A percentile compares a stretch with the other conserved stretches of the same genome.
These are phyloP conservation scores for Liposcelis brunnea DNA, from an alignment of 2,888 invertebrate genomes.

Conservation along the genomic window DNA sequence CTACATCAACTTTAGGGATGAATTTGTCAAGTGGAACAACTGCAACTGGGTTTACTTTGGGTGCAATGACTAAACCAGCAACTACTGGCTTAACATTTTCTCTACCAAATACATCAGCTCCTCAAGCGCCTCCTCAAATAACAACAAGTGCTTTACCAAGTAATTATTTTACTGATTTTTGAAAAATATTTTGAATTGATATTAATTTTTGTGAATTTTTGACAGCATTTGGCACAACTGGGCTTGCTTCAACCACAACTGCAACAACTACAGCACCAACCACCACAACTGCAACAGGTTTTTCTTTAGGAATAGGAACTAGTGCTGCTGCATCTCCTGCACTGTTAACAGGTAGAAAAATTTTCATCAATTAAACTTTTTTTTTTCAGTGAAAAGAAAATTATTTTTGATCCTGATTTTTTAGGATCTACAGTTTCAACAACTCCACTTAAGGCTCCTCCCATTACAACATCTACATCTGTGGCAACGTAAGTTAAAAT, in stretches of 20 bases:
- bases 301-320: constrained; percentile 16
- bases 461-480: background rate
- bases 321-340: constrained; percentile 10
- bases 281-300: constrained; percentile 15
- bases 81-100: background rate
- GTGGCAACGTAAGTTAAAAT: background rate
- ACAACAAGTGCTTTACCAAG: too few relatives aligned
- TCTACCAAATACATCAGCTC: background rate
- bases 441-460: constrained; percentile 14
- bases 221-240: background rate
- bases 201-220: background rate
- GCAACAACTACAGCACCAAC: constrained; percentile 11
- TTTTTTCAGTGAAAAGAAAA: background rate
- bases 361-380: background rate
- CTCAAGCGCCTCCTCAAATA: constrained; percentile 11
- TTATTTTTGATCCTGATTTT: constrained; percentile 5
- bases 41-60: constrained; percentile 3
- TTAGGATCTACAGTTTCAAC: constrained; percentile 10
- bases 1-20: constrained; percentile 15
- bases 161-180: too few relatives aligned
- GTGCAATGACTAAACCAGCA: background rate
- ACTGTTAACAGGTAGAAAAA: background rate
- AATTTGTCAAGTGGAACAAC: too few relatives aligned
- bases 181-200: too few relatives aligned
- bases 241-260: background rate